Evolutionary conservation across 2,888 invertebrate genomes (phyloP).

Genomic region (Apodemia zela): DNA sequence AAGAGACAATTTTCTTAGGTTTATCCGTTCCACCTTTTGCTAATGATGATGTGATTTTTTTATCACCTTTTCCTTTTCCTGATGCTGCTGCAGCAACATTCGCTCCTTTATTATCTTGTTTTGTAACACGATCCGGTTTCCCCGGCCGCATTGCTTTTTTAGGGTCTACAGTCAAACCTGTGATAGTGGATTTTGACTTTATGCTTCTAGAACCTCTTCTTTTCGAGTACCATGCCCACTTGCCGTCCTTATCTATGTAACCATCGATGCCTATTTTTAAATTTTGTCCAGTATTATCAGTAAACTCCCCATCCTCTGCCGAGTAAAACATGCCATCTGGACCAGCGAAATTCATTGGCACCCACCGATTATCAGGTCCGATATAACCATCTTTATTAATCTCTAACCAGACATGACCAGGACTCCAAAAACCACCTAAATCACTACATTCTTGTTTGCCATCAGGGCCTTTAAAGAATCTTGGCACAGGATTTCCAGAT

Average conservation of each 20-base stretch:
- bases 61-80: conserved; percentile 36
- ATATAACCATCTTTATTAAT: conserved; percentile 71
- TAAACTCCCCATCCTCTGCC: conserved; percentile 62
- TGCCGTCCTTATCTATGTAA: conserved; percentile 61
- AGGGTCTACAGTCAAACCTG: conserved; percentile 34
- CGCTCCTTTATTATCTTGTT: conserved; percentile 33
- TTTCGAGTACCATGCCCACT: conserved; percentile 62
- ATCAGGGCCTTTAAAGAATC: conserved; percentile 67
- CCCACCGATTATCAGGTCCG: conserved; percentile 67
- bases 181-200: conserved; percentile 41
- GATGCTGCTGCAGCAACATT: conserved; percentile 15
- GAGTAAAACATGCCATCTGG: conserved; percentile 66
- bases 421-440: conserved; percentile 68
- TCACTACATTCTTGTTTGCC: conserved; percentile 68
- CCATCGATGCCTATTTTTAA: conserved; percentile 66
- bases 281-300: conserved; percentile 45
- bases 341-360: conserved; percentile 63
- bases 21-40: conserved; percentile 31
- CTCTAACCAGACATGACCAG: conserved; percentile 57
- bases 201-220: conserved; percentile 36
- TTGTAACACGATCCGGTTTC: conserved; percentile 26
- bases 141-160: neutral
- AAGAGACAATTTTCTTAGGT: conserved; percentile 36
- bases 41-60: conserved; percentile 28
- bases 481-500: conserved; percentile 59